Percentiles rank a stretch among this genome's conserved stretches.
These are phyloP conservation scores for Anguilla pacifica DNA, from an alignment of 2,797 vertebrate species.

Conservation along the genomic window DNA sequence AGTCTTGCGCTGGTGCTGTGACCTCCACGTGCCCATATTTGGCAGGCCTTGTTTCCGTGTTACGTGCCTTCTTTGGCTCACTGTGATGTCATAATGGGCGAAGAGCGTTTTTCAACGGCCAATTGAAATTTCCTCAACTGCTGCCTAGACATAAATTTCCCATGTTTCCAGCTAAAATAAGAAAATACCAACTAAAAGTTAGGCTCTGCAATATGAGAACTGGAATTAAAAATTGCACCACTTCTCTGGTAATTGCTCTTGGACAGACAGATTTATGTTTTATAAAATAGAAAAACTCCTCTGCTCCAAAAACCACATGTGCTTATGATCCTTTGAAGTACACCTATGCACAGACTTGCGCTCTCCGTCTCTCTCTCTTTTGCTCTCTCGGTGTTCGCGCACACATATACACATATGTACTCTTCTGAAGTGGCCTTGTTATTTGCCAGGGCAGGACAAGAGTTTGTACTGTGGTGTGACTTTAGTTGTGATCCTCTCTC, in stretches of 20 bases:
- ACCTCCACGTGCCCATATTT: not conserved
- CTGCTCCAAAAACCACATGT: not conserved
- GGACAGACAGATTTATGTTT: not conserved
- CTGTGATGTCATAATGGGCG: not conserved
- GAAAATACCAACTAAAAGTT: not conserved
- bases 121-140: constrained; percentile 22
- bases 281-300: not conserved
- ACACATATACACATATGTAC: not conserved
- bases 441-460: too few species aligned
- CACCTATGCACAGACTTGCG: not conserved
- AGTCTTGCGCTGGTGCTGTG: not conserved
- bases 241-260: not conserved
- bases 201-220: not conserved
- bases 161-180: not conserved
- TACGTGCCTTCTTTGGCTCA: not conserved
- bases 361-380: not conserved
- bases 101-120: not conserved
- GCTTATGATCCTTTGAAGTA: not conserved
- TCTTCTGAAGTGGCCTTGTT: not conserved
- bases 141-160: not conserved
- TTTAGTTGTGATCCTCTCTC: not conserved
- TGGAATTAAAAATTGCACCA: not conserved
- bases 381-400: not conserved
- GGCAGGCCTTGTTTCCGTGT: not conserved
- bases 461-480: not conserved